phyloP scores from a whole-genome alignment of 2,888 invertebrate genomes.

The Microplitis deprimator region DNA sequence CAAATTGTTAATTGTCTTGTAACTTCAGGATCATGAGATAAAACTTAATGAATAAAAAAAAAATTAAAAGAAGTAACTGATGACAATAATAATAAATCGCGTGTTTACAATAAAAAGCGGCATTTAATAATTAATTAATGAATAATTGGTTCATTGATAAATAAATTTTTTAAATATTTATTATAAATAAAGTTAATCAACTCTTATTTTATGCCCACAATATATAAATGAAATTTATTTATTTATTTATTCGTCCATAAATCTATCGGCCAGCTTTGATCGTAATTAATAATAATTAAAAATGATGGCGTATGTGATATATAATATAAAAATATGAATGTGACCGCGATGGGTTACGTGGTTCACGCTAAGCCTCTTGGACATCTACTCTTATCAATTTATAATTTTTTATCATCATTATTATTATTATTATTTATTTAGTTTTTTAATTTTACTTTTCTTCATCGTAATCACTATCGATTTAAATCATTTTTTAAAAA shows the following conservation, averaged over 20 bases:
- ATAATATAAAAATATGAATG: constrained; percentile 59
- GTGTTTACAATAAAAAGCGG: constrained; percentile 23
- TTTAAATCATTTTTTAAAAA: constrained; percentile 6
- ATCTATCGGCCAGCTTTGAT: constrained; percentile 39
- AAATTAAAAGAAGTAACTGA: not conserved
- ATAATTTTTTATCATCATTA: constrained; percentile 40
- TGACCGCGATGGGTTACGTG: constrained; percentile 51
- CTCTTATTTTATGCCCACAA: constrained; percentile 28
- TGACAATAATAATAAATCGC: constrained; percentile 2
- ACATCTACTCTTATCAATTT: constrained; percentile 49
- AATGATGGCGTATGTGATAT: constrained; percentile 45
- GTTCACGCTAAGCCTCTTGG: constrained; percentile 57
- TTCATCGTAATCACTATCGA: constrained; percentile 6
- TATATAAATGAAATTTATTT: constrained; percentile 19
- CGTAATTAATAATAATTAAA: constrained; percentile 36
- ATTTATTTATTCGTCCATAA: constrained; percentile 35
- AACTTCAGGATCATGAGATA: not conserved
- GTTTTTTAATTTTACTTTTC: constrained; percentile 28
- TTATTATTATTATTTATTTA: constrained; percentile 39
- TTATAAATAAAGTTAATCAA: constrained; percentile 13
- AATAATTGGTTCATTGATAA: not conserved
- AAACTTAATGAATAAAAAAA: not conserved
- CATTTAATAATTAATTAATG: not conserved
- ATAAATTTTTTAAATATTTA: constrained; percentile 8
- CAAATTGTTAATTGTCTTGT: too few species aligned